These are phyloP conservation scores for Pyrocephalus nanus DNA, from an alignment of 2,797 vertebrate species.

Conservation along the genomic window DNA sequence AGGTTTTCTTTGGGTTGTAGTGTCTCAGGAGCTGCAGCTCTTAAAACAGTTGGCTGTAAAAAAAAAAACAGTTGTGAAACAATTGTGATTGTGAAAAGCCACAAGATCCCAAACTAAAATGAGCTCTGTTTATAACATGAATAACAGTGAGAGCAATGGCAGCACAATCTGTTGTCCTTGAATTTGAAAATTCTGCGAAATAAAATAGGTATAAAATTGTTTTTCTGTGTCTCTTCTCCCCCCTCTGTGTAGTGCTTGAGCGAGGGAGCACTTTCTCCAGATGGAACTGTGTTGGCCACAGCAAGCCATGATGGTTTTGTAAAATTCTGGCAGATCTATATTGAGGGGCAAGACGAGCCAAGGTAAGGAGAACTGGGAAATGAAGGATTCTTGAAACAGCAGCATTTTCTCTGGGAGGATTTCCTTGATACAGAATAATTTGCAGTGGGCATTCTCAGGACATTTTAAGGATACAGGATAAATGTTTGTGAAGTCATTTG, in stretches of 20 bases:
- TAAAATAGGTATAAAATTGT: not conserved
- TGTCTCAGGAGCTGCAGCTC: not conserved
- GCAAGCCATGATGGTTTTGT: slow-evolving; percentile 97
- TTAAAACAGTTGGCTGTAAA: not conserved
- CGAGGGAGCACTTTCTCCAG: slow-evolving; percentile 95
- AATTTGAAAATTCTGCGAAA: not conserved
- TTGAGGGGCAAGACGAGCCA: slow-evolving; percentile 92
- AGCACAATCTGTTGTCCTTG: not conserved
- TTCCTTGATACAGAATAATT: not conserved
- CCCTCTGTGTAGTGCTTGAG: slow-evolving; percentile 84
- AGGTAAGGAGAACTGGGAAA: slow-evolving; percentile 79
- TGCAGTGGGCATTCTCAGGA: not conserved
- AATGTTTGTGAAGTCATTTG: not conserved
- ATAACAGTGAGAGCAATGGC: not conserved
- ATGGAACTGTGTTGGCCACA: slow-evolving; percentile 95
- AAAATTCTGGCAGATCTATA: slow-evolving; percentile 99
- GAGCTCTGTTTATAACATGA: not conserved
- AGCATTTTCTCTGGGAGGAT: not conserved
- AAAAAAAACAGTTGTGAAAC: not conserved
- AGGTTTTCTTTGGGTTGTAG: not conserved
- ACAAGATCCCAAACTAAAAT: not conserved
- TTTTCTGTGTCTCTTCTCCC: not conserved
- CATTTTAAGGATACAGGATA: rapidly evolving
- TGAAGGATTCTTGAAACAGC: not conserved
- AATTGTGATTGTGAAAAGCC: not conserved